Conservation (phyloP, 2,113 vertebrate species). For the Egretta garzetta region DNA sequence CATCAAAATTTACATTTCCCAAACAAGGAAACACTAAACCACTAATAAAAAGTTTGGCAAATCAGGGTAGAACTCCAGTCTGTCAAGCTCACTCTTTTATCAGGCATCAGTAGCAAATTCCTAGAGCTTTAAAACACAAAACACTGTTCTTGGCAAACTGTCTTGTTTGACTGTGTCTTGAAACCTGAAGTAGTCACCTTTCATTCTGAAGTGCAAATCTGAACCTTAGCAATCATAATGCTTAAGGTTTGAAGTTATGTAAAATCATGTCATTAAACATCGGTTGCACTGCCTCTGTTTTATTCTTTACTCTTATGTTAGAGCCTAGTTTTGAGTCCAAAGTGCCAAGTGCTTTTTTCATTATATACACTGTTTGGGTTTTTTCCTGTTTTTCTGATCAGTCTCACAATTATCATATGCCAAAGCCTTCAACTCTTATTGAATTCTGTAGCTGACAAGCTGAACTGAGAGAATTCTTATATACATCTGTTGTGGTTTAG, state of each 20-base stretch:
- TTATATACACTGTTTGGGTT: accelerated
- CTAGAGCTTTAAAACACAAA: background rate
- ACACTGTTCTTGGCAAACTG: background rate
- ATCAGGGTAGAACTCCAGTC: background rate
- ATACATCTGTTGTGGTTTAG: background rate
- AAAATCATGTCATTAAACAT: background rate
- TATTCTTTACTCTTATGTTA: background rate
- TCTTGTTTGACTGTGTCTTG: background rate
- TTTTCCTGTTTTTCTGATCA: background rate
- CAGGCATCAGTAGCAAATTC: background rate
- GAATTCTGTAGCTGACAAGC: background rate
- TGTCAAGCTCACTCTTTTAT: background rate
- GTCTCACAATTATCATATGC: background rate
- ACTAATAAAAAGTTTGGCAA: background rate
- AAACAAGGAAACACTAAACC: background rate
- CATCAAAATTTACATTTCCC: background rate
- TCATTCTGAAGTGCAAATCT: background rate
- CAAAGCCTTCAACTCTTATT: background rate
- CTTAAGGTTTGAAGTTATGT: background rate
- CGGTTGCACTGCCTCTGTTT: background rate
- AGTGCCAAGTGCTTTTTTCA: background rate
- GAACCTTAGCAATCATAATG: background rate
- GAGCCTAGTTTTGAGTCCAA: background rate
- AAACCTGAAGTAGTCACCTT: background rate
- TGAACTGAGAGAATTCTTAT: background rate